These are phyloP conservation scores for Saccostrea echinata DNA, from an alignment of 1,140 invertebrate genomes.

Conservation along the genomic window DNA sequence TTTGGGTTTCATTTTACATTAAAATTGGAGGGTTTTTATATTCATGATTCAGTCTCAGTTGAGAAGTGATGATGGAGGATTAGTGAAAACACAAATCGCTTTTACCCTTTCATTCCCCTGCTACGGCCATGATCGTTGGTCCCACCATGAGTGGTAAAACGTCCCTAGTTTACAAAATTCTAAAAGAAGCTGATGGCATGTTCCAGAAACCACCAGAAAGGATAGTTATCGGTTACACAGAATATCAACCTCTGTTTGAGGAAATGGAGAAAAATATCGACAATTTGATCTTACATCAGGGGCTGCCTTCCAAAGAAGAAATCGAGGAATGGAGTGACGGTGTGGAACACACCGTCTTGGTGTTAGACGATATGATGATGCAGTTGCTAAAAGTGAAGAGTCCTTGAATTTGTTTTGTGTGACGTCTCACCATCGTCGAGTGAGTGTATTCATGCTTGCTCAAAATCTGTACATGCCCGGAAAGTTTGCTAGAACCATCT, in stretches of 20 bases:
- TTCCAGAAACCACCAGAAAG: conserved; percentile 40
- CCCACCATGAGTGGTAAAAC: conserved; percentile 51
- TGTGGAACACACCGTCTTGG: conserved; percentile 36
- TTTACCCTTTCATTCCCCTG: conserved; percentile 41
- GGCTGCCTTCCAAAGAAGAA: conserved; percentile 41
- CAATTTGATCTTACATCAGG: conserved; percentile 39
- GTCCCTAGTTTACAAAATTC: conserved; percentile 6
- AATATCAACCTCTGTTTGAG: conserved; percentile 47
- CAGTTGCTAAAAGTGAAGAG: conserved; percentile 41
- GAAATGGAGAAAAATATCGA: conserved; percentile 45
- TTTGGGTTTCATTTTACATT: conserved; percentile 10
- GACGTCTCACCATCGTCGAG: conserved; percentile 40
- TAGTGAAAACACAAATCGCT: conserved; percentile 32
- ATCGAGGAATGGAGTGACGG: conserved; percentile 35
- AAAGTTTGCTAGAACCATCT: conserved; percentile 49
- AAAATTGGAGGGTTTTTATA: not conserved
- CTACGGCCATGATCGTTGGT: conserved; percentile 37
- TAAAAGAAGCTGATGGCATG: conserved; percentile 31
- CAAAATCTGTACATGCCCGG: conserved; percentile 51
- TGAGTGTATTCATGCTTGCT: conserved; percentile 45
- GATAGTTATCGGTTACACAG: conserved; percentile 41
- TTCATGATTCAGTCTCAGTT: not conserved
- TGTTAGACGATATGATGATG: conserved; percentile 53
- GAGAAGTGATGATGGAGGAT: conserved; percentile 3
- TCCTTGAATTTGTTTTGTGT: conserved; percentile 48